Percentiles rank a stretch among this genome's conserved stretches.
phyloP scores from a whole-genome alignment of 2,797 vertebrate species.

The Sebastes iracundus region DNA sequence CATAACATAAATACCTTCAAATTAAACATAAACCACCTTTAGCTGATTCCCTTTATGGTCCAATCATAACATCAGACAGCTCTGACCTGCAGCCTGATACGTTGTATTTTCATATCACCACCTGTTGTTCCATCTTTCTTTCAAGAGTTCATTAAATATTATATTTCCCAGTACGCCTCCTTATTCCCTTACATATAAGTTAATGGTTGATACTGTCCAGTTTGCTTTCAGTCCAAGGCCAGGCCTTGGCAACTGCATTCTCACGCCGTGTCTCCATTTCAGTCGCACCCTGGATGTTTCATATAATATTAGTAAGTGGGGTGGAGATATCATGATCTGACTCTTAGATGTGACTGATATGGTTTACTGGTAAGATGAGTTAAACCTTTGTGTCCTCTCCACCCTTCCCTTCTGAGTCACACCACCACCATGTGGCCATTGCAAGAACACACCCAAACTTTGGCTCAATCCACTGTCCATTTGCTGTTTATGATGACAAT shows the following conservation, averaged over 20 bases:
- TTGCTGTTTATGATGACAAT: neutral
- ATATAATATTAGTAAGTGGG: constrained; percentile 14
- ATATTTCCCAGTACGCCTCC: constrained; percentile 33
- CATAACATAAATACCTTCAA: neutral
- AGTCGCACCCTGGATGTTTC: constrained; percentile 27
- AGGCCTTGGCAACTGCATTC: constrained; percentile 29
- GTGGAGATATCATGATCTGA: constrained; percentile 4
- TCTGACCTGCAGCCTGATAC: constrained; percentile 6
- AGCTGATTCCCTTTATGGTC: neutral
- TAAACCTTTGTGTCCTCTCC: neutral
- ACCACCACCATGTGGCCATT: constrained; percentile 54
- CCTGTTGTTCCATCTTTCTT: constrained; percentile 53
- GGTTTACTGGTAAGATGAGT: constrained; percentile 8
- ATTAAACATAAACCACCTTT: neutral
- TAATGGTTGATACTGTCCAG: constrained; percentile 31
- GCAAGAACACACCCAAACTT: neutral
- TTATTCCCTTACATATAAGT: constrained; percentile 14
- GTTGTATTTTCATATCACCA: constrained; percentile 24
- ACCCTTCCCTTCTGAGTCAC: constrained; percentile 8
- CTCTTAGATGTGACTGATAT: constrained; percentile 31
- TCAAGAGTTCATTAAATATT: constrained; percentile 38
- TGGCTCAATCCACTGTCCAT: neutral
- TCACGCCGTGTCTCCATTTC: constrained; percentile 24
- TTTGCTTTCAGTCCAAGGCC: constrained; percentile 49
- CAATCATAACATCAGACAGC: neutral